A percentile compares a stretch with the other conserved stretches of the same genome.
phyloP scores from a whole-genome alignment of 2,797 vertebrate genomes.

The Bufotes viridis region DNA sequence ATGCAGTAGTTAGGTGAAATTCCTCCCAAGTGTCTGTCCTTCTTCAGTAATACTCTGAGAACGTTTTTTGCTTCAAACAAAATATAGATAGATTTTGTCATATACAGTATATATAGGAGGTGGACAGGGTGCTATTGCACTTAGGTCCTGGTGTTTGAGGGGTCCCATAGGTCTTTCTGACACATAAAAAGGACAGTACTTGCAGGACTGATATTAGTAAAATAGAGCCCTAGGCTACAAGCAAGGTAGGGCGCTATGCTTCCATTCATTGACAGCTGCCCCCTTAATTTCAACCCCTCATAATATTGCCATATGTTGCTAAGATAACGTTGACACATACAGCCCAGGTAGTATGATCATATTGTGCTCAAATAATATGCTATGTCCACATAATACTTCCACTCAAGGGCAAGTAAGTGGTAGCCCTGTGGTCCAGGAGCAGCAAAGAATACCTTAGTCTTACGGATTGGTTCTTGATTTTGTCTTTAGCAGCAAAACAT shows the following conservation, averaged over 20 bases:
- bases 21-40: slow-evolving; percentile 3
- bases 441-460: too few relatives aligned
- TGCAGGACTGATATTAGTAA: background rate
- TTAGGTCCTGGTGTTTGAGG: background rate
- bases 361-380: background rate
- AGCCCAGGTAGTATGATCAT: background rate
- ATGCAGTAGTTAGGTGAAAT: slow-evolving; percentile 25
- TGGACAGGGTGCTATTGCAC: background rate
- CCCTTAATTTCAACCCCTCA: background rate
- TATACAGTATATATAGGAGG: background rate
- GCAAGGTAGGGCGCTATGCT: background rate
- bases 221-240: background rate
- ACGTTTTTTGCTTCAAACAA: too few relatives aligned
- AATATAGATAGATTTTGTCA: background rate
- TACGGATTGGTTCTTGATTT: background rate
- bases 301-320: background rate
- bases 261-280: background rate
- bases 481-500: background rate
- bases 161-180: background rate
- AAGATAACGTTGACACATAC: background rate
- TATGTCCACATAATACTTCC: background rate
- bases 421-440: too few relatives aligned
- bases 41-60: background rate
- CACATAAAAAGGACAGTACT: background rate
- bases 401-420: background rate